Base-by-base conservation (phyloP, 2,888 invertebrate genomes). In the Emesis furor region DNA sequence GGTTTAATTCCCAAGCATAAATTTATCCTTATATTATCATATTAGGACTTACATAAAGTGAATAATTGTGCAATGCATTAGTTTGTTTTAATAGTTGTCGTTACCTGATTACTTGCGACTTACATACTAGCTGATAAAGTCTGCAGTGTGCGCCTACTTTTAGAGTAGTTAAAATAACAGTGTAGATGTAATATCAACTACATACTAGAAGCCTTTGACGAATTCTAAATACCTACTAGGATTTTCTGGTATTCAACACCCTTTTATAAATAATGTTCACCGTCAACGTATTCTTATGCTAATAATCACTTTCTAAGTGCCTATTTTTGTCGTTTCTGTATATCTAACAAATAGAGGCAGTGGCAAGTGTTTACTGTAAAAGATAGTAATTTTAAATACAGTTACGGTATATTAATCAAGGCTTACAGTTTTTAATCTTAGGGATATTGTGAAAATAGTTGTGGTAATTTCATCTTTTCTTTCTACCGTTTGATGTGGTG, bases 251-350 rank as follows among this genome's bases (percentile, higher is more conserved):
- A 65, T 65, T 32, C 32, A 65, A 62, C 32, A 12, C 65, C 65
- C 65, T 65, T 32, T 65, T 65, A 65, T 65, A 65, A 65, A 65
- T 65, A 65, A 65, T 65, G 32, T 32, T 65, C 65, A 65, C 65
- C 32, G 65, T 30, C 65, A 65, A 65, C 65, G 14, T 65, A 65
- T 65, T 65, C 65, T 65, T 65, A 65, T 65, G 65, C 30, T 65
- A 65, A 32, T 65, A 32, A 12, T 65, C 65, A 30, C 65, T 65
- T 65, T 65, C 30, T 65, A 65, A 65, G 65, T 65, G 65, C 65
- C 65, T 65, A 65, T 32, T 65, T 32, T 65, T 65, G 46, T 46
- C 46, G 65, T 65, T 65, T 65, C 65, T 32, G 65, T 65, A 1
- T 65, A 65, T 65, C 65, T 32, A 65, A 65, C 32, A 14, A 65